phyloP scores from a whole-genome alignment of 2,888 invertebrate genomes.

The Willowsia nigromaculata region DNA sequence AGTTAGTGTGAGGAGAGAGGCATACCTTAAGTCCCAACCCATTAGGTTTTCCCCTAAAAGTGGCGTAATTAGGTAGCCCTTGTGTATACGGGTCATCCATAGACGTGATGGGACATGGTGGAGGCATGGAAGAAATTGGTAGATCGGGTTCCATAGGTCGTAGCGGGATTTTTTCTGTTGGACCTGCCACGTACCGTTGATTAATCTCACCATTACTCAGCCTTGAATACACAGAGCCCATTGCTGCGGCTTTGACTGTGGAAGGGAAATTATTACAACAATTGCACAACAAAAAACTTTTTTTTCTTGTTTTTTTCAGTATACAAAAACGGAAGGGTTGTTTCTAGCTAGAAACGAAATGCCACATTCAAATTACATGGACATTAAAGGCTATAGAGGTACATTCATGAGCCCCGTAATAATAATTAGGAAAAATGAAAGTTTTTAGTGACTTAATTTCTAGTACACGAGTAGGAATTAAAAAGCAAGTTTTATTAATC shows the following conservation, averaged over 20 bases:
- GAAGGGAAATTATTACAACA: conserved; percentile 63
- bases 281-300: conserved; percentile 41
- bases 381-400: too few species aligned
- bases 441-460: conserved; percentile 3
- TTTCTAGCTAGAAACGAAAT: background rate
- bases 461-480: conserved; percentile 2
- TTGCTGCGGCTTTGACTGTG: conserved; percentile 69
- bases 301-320: background rate
- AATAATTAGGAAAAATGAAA: conserved; percentile 23
- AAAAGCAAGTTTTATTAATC: conserved; percentile 26
- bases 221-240: conserved; percentile 78
- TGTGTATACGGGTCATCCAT: conserved; percentile 66
- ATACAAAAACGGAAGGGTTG: background rate
- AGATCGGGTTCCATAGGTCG: conserved; percentile 74
- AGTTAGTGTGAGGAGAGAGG: conserved; percentile 39
- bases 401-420: background rate
- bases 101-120: background rate
- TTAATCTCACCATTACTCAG: conserved; percentile 79
- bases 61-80: conserved; percentile 78
- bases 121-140: conserved; percentile 73
- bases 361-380: background rate
- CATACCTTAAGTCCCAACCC: conserved; percentile 78
- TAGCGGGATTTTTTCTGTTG: conserved; percentile 77
- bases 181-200: conserved; percentile 76
- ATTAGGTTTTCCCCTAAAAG: conserved; percentile 78